Percentiles rank a stretch among this genome's conserved stretches.
Evolutionary conservation across 2,113 vertebrate genomes (phyloP).

Genomic region (Tautogolabrus adspersus): DNA sequence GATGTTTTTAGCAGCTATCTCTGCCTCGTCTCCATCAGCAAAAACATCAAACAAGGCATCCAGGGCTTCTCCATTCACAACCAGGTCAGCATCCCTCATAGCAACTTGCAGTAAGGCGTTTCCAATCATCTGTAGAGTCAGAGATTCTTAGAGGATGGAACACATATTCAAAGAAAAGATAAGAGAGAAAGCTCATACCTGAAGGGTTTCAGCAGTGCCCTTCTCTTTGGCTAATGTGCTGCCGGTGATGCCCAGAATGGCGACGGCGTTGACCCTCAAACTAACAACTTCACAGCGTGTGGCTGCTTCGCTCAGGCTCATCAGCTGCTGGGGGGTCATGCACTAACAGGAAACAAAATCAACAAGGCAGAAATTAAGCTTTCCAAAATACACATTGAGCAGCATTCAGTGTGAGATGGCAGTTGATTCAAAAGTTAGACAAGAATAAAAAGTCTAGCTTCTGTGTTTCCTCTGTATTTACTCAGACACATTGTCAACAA

Average conservation of each 20-base stretch:
- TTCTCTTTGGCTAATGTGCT: slow-evolving; percentile 91
- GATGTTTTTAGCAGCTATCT: slow-evolving; percentile 88
- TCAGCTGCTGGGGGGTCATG: slow-evolving; percentile 91
- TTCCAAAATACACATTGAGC: slow-evolving; percentile 10
- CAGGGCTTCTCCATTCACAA: slow-evolving; percentile 93
- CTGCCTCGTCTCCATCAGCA: slow-evolving; percentile 93
- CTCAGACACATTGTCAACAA: neutral
- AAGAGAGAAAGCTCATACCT: slow-evolving; percentile 81
- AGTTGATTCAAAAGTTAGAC: neutral
- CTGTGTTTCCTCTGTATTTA: neutral
- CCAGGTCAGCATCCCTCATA: slow-evolving; percentile 88
- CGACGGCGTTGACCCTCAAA: slow-evolving; percentile 91
- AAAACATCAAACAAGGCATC: slow-evolving; percentile 97
- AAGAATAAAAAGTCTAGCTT: slow-evolving; percentile 1
- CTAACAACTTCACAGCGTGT: slow-evolving; percentile 85
- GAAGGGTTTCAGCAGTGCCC: slow-evolving; percentile 87
- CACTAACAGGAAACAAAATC: slow-evolving; percentile 80
- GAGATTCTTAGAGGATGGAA: slow-evolving; percentile 16
- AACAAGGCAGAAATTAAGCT: neutral
- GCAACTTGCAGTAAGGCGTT: slow-evolving; percentile 91
- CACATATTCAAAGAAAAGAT: neutral
- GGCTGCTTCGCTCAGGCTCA: slow-evolving; percentile 89
- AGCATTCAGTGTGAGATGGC: slow-evolving; percentile 4
- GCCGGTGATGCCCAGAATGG: slow-evolving; percentile 95
- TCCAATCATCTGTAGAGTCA: slow-evolving; percentile 88